Evolutionary conservation across 1,140 invertebrate species (phyloP).

Genomic region (Neoseiulus cucumeris): DNA sequence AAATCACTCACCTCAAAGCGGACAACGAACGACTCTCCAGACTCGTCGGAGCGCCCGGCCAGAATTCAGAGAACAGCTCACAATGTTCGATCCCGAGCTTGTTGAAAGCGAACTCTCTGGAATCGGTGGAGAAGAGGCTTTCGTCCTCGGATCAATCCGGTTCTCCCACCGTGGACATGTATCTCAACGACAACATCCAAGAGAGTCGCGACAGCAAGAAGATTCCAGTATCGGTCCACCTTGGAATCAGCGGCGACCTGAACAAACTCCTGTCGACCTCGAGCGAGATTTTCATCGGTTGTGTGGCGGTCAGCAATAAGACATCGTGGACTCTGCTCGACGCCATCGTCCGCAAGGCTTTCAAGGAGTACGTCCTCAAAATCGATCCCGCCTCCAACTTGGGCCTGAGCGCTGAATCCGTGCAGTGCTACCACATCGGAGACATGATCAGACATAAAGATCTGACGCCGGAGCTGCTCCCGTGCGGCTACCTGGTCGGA

Average conservation of each 20-base stretch:
- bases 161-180: constrained; percentile 19
- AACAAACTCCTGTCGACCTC: constrained; percentile 12
- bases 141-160: constrained; percentile 33
- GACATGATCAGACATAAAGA: constrained; percentile 41
- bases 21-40: constrained; percentile 85
- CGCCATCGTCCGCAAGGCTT: constrained; percentile 63
- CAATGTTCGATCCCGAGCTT: not conserved
- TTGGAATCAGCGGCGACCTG: constrained; percentile 33
- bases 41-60: constrained; percentile 36
- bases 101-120: not conserved
- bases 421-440: constrained; percentile 76
- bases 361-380: constrained; percentile 77
- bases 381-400: constrained; percentile 79
- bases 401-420: constrained; percentile 65
- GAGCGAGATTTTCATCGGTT: constrained; percentile 49
- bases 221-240: constrained; percentile 56
- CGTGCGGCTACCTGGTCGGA: constrained; percentile 78
- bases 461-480: constrained; percentile 48
- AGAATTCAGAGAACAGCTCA: constrained; percentile 4
- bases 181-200: constrained; percentile 31
- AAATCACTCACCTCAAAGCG: constrained; percentile 86
- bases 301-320: constrained; percentile 67
- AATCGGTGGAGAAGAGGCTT: constrained; percentile 30
- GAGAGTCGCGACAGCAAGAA: constrained; percentile 56
- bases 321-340: constrained; percentile 88